These are phyloP conservation scores for Paralinhomoeus sp. DNA, from an alignment of 2,888 invertebrate species.

Conservation along the genomic window DNA sequence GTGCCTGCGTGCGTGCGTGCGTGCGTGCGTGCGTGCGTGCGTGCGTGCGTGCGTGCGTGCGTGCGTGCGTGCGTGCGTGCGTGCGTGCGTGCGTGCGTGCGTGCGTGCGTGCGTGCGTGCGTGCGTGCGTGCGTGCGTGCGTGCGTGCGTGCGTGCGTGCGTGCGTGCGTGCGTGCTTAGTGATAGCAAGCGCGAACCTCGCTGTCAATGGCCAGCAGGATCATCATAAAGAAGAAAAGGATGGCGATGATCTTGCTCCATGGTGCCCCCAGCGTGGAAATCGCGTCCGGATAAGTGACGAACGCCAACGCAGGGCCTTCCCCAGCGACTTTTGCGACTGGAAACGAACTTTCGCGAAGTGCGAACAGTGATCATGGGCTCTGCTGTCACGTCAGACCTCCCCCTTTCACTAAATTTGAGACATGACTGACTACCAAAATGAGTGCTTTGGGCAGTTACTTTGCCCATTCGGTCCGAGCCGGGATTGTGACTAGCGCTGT, in stretches of 20 bases:
- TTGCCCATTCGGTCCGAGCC: too few relatives aligned
- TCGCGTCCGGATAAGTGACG: conserved; percentile 3
- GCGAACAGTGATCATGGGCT: too few relatives aligned
- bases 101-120: background rate
- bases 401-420: too few relatives aligned
- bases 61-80: background rate
- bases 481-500: too few relatives aligned
- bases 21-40: background rate
- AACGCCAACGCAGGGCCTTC: conserved; percentile 1
- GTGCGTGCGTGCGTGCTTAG: background rate
- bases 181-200: background rate
- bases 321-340: too few relatives aligned
- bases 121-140: background rate
- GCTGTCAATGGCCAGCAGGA: conserved; percentile 2
- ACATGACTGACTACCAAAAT: too few relatives aligned
- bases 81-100: background rate
- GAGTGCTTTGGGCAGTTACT: too few relatives aligned
- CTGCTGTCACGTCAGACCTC: too few relatives aligned
- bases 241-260: background rate
- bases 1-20: background rate
- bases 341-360: too few relatives aligned
- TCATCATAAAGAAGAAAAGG: conserved; percentile 1
- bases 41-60: background rate
- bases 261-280: background rate
- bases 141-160: background rate